Evolutionary conservation across 2,888 invertebrate genomes (phyloP).

Genomic region (Pachymerium ferrugineum): DNA sequence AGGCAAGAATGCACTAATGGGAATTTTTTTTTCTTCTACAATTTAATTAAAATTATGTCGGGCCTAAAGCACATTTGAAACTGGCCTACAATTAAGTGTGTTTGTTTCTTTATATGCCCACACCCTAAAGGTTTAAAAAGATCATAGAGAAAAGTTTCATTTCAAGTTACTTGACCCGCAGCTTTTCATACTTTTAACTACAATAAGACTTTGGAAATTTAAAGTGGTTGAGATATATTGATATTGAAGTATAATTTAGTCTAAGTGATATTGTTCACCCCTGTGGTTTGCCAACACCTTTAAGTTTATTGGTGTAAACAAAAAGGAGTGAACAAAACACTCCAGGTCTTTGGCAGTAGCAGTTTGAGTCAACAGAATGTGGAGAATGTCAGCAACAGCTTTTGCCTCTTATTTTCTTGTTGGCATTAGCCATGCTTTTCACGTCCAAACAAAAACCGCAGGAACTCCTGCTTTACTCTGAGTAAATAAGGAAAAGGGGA

Average conservation of each 20-base stretch:
- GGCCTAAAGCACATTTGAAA: neutral
- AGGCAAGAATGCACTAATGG: neutral
- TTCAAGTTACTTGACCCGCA: neutral
- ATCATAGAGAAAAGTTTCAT: neutral
- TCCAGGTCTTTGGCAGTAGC: neutral
- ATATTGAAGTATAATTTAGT: no score
- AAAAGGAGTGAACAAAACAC: no score
- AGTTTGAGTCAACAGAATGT: neutral
- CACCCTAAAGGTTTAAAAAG: neutral
- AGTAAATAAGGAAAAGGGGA: no score
- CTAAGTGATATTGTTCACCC: no score
- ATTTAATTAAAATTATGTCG: neutral
- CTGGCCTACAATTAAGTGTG: neutral
- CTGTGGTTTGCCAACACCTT: no score
- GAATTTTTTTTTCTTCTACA: neutral
- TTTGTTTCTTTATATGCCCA: neutral
- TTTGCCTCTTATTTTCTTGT: neutral
- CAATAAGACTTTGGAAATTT: neutral
- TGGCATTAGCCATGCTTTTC: neutral
- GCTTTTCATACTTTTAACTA: neutral
- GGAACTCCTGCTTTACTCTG: no score
- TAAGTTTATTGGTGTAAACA: no score
- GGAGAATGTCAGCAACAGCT: neutral
- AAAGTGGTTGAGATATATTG: no score
- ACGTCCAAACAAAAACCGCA: neutral